Evolutionary conservation across 2,113 vertebrate species (phyloP), one percentile per base, ranked within the genome.

Genomic region (Caretta caretta): DNA sequence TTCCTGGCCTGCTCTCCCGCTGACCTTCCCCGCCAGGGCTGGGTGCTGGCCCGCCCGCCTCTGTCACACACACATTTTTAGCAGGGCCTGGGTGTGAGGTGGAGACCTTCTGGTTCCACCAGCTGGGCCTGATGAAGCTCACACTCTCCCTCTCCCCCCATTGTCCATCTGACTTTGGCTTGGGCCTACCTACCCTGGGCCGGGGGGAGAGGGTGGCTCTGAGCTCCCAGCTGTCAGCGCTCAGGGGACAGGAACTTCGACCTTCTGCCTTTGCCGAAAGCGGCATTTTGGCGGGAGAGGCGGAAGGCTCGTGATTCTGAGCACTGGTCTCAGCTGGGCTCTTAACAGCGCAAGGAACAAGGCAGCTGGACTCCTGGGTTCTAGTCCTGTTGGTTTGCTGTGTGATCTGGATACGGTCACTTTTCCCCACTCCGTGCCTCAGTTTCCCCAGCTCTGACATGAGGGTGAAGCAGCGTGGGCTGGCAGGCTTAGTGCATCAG

Each of bases 41-140:
- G 88, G 83, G 59, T 2, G 49, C 48, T 0, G 17, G n/a, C 48
- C 31, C 9, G 81, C 48, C 46, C 51, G 20, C 46, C 25, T 10
- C 49, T 48, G 85, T 91, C 76, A 72, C 76, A 69, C 83, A 80
- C 14, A 17, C 2, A n/a, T 19, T 53, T 50, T 31, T 38, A 38
- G n/a, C 35, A 46, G 94, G 94, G 87, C 56, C 90, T 0, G 65
- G 86, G 88, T 93, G 46, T 3, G 25, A 56, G 49, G 35, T 76
- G 35, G 65, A n/a, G 65, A 8, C 8, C 4, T 69, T 12, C 53
- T n/a, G 89, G 93, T 96, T 91, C 89, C 94, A 94, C 96, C 93
- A 84, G 96, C 93, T 2, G 2, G 27, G 80, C 92, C 10, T 2
- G 83, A 91, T n/a, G 0, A 20, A 29, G 1, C 42, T 80, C 51